Evolutionary conservation across 2,797 vertebrate species (phyloP).

Genomic region (Chrysocyon brachyurus): DNA sequence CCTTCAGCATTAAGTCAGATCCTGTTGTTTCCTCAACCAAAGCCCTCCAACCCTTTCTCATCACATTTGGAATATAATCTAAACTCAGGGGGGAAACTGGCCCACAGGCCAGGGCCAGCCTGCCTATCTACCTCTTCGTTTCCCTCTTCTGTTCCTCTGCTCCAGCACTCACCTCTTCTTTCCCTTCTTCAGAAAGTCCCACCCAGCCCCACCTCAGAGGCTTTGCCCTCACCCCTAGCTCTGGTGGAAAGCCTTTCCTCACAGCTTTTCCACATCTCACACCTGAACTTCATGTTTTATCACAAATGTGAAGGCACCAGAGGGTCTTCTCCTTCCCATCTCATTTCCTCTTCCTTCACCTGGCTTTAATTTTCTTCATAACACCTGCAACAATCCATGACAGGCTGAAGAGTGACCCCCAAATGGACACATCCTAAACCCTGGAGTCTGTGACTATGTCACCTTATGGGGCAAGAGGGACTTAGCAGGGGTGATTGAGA

Average conservation of each 20-base stretch:
- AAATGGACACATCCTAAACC: too few species aligned
- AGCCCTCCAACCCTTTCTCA: not conserved
- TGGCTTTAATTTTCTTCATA: not conserved
- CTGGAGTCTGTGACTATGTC: not conserved
- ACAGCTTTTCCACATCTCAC: not conserved
- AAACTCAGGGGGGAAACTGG: not conserved
- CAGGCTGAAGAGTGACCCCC: not conserved
- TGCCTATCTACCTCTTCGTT: not conserved
- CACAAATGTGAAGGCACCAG: not conserved
- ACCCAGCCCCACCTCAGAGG: accelerated
- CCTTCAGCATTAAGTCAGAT: not conserved
- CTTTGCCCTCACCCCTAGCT: not conserved
- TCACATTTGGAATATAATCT: not conserved
- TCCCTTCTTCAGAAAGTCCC: not conserved
- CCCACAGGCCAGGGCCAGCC: not conserved
- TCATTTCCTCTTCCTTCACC: not conserved
- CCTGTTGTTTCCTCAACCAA: not conserved
- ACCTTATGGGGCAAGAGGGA: not conserved
- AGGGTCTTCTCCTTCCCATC: not conserved
- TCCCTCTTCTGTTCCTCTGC: not conserved
- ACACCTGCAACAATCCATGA: not conserved
- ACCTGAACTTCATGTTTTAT: not conserved
- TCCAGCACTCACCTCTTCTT: not conserved
- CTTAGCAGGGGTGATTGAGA: not conserved
- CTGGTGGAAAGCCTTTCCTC: not conserved